These are phyloP conservation scores for Astyanax mexicanus DNA, from an alignment of 2,797 vertebrate species.

Conservation along the genomic window DNA sequence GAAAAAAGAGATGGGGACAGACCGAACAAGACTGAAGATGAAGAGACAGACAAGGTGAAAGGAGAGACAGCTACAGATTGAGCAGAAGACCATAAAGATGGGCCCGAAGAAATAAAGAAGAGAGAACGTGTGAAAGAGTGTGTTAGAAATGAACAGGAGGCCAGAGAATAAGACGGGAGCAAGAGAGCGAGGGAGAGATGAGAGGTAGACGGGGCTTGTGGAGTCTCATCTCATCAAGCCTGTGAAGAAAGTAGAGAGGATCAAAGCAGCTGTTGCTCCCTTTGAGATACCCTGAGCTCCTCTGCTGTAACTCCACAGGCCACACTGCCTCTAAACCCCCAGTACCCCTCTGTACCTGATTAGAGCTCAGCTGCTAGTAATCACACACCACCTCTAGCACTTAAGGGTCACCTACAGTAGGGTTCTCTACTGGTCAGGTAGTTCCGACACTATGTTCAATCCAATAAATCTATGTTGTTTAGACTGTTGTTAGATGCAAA, in stretches of 20 bases:
- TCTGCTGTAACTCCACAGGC: constrained; percentile 2
- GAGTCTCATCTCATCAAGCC: constrained; percentile 52
- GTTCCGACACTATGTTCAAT: neutral
- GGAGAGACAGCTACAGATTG: neutral
- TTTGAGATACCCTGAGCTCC: constrained; percentile 28
- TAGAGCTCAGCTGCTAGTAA: neutral
- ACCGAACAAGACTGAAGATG: neutral
- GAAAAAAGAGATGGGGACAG: neutral
- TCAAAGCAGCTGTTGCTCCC: constrained; percentile 45
- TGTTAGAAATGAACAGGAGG: neutral
- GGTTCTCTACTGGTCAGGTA: neutral
- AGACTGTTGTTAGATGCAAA: too few relatives aligned
- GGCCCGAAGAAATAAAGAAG: neutral
- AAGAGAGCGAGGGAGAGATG: constrained; percentile 40
- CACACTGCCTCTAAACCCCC: constrained; percentile 1
- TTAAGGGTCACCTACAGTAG: neutral
- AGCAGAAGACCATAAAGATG: neutral
- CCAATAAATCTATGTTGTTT: too few relatives aligned
- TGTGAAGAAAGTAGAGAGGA: constrained; percentile 39
- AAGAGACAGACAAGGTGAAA: constrained; percentile 2
- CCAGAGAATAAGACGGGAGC: neutral
- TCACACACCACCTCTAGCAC: neutral
- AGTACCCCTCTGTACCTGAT: neutral
- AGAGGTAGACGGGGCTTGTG: constrained; percentile 29
- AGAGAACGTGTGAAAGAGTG: neutral